Evolutionary conservation across 2,888 invertebrate species (phyloP), one percentile per base, ranked within the genome.

Genomic region (Ennomos quercinarius): DNA sequence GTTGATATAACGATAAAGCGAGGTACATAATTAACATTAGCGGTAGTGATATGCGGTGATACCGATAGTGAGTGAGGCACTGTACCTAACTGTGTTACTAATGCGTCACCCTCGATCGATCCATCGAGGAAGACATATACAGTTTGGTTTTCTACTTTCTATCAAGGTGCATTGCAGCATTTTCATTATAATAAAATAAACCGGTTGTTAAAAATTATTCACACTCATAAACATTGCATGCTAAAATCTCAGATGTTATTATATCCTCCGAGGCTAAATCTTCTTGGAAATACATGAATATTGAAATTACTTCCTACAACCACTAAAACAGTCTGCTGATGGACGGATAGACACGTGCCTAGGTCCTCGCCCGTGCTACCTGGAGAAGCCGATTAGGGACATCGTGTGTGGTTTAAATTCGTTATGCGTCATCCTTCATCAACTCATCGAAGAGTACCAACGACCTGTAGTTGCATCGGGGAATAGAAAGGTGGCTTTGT

Each of bases 401-500:
- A 61, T 61, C 54, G 58, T 63, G 74, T 71, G 67, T 65, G 54
- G 57, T 27, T 52, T 27, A n/a, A 17, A 27, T 27, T 2, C 27
- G 27, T 27, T 34, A 83, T 83, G 82, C 82, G 84, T 87, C 84
- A 84, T 75, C 69, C 59, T 69, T 43, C 46, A 83, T 84, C 76
- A 81, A 82, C 81, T 70, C 52, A 64, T 55, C 64, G 67, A 68
- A 63, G 67, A 73, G 73, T 74, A 73, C 71, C 72, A 73, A 71
- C 73, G 72, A 67, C 44, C 42, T 43, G 68, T 76, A 76, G 64
- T 73, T 75, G 71, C 70, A 72, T 72, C 74, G 66, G 68, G 67
- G 71, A 73, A 78, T 84, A 80, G 81, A 86, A 81, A 83, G 81
- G 75, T 72, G 64, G 78, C 73, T 81, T 84, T 84, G 84, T 84